Evolutionary conservation across 92 coral and sea anemone species (phyloP), one percentile per base, ranked within the genome.

Genomic region (Metridium senile): DNA sequence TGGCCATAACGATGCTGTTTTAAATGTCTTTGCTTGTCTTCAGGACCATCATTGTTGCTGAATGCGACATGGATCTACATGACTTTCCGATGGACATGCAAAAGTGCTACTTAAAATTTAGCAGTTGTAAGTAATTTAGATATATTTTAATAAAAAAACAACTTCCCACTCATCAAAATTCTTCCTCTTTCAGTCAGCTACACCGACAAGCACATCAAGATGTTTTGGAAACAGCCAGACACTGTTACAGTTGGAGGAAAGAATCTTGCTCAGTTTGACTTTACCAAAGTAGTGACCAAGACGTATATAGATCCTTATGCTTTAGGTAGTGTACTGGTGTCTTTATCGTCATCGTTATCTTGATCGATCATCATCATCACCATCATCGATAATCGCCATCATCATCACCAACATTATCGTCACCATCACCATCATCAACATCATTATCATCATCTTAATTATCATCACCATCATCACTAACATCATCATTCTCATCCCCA

Each of bases 71-170:
- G 97, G 85, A 91, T 27, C 75, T 91, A 62, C 81, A 70, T 1
- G 77, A 91, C 62, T 91, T 91, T 49, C 97, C 97, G 1, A 67
- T 91, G 88, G 97, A 91, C 67, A 10, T 65, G 0, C 97, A 91
- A 69, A 69, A 67, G 20, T 91, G 97, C 59, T 65, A 23, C 29
- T 77, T 88, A 11, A 82, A 91, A 52, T 81, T 91, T 71, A 83
- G 90, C 56, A 88, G 93, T 26, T 91, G 97, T 88, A 79, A 85
- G 93, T 88, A 64, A 17, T 54, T 54, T 54, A n/a, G n/a, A n/a
- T 17, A 45, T 45, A 45, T 45, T 7, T 45, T 45, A 45, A 45
- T 45, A 7, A 45, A 45, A 45, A 45, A 45, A n/a, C n/a, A n/a
- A n/a, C n/a, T n/a, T n/a, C n/a, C n/a, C n/a, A n/a, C n/a, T n/a